These are phyloP conservation scores for Patiria miniata DNA, from an alignment of 35 echinoderm and acorn worm genomes.

Conservation along the genomic window DNA sequence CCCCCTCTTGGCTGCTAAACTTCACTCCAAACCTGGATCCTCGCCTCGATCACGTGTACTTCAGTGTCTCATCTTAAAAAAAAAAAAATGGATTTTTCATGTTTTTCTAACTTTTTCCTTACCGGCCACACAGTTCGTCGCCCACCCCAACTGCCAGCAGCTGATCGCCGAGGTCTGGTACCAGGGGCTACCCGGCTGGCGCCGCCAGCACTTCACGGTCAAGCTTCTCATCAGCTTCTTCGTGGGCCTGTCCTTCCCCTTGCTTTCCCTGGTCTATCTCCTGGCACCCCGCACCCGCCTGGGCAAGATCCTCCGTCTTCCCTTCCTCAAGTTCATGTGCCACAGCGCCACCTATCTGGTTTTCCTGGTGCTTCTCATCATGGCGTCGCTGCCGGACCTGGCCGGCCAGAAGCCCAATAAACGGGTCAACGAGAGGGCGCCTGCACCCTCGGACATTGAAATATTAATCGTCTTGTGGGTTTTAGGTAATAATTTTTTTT, in stretches of 20 bases:
- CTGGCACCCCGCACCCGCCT: conserved; percentile 81
- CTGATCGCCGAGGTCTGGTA: conserved; percentile 96
- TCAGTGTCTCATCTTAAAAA: no score
- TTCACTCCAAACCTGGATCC: no score
- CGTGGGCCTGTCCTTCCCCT: conserved; percentile 84
- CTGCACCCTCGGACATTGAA: conserved; percentile 83
- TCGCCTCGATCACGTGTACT: no score
- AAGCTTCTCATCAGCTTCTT: conserved; percentile 89
- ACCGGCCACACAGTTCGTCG: conserved; percentile 78
- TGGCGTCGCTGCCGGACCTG: conserved; percentile 79
- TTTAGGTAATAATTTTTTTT: conserved; percentile 47
- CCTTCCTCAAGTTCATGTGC: conserved; percentile 98
- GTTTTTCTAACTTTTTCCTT: neutral
- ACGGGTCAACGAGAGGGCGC: conserved; percentile 62
- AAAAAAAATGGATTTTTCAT: neutral
- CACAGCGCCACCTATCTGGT: conserved; percentile 93
- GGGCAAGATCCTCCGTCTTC: conserved; percentile 94
- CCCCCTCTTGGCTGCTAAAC: no score
- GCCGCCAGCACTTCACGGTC: conserved; percentile 81
- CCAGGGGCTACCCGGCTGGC: conserved; percentile 90
- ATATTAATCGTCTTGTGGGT: conserved; percentile 73
- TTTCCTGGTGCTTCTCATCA: conserved; percentile 78
- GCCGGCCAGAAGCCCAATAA: neutral
- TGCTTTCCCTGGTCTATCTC: conserved; percentile 87
- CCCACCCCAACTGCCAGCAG: conserved; percentile 97